Evolutionary conservation across 2,797 vertebrate genomes (phyloP).

Genomic region (Perodicticus potto): DNA sequence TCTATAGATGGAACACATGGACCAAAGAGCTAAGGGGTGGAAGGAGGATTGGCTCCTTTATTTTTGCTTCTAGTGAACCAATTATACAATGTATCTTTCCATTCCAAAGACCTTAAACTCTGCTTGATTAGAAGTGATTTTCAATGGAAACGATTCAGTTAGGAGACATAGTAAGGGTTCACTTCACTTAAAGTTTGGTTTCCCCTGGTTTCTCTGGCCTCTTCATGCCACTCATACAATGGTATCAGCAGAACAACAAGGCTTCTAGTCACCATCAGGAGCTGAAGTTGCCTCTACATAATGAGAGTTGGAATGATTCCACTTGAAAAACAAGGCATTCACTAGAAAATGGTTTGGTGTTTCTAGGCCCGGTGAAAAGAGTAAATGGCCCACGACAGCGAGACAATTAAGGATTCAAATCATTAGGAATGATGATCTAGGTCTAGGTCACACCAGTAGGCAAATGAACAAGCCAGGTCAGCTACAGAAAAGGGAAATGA

Average conservation of each 20-base stretch:
- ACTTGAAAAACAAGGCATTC: neutral
- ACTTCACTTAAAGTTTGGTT: neutral
- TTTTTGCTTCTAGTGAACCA: slow-evolving; percentile 7
- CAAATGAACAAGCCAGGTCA: neutral
- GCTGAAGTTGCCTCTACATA: neutral
- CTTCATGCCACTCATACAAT: neutral
- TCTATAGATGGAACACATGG: neutral
- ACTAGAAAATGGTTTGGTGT: neutral
- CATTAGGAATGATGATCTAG: neutral
- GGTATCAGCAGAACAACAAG: neutral
- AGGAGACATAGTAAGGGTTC: neutral
- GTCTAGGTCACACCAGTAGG: neutral
- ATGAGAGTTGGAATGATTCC: neutral
- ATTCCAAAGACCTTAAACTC: neutral
- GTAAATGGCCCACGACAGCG: neutral
- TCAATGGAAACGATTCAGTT: neutral
- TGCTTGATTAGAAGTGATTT: neutral
- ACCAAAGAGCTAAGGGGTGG: neutral
- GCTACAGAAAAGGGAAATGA: neutral
- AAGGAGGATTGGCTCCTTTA: neutral
- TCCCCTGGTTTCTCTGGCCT: neutral
- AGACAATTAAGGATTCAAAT: neutral
- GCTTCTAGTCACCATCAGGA: neutral
- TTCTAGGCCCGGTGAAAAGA: neutral
- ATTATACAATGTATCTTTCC: slow-evolving; percentile 10